Evolutionary conservation across 2,797 vertebrate genomes (phyloP).

Genomic region (Mycteria americana): DNA sequence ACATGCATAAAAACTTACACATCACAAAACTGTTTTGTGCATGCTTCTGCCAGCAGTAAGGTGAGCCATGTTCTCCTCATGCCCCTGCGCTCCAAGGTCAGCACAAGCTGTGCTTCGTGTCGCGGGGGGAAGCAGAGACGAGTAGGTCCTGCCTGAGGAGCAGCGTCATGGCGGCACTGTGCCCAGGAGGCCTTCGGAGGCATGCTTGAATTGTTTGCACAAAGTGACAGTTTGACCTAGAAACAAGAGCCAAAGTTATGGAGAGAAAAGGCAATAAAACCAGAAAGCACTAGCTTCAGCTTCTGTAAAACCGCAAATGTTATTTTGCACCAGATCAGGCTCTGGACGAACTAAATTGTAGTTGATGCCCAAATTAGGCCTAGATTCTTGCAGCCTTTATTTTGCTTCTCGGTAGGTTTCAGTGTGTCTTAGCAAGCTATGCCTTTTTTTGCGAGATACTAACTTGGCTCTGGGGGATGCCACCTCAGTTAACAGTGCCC

Average conservation of each 20-base stretch:
- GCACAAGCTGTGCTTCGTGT: background rate
- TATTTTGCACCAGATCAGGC: background rate
- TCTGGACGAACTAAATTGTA: background rate
- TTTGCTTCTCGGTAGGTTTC: background rate
- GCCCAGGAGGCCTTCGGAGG: background rate
- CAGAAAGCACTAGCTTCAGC: background rate
- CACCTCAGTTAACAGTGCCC: background rate
- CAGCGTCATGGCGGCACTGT: accelerated
- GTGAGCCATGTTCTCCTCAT: background rate
- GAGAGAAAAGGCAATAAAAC: background rate
- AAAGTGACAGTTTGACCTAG: background rate
- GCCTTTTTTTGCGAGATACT: background rate
- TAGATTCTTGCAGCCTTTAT: background rate
- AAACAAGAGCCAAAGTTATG: background rate
- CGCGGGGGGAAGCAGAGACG: accelerated
- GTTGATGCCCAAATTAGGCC: background rate
- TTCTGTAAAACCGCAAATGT: background rate
- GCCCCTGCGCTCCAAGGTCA: background rate
- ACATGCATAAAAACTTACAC: background rate
- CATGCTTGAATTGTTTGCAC: background rate
- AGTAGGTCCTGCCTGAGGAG: background rate
- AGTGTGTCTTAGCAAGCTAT: background rate
- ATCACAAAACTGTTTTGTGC: background rate
- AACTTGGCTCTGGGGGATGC: accelerated
- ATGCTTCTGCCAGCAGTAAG: background rate